These are phyloP conservation scores for Drosophila antonietae DNA, from an alignment of 2,888 invertebrate genomes.

Conservation along the genomic window DNA sequence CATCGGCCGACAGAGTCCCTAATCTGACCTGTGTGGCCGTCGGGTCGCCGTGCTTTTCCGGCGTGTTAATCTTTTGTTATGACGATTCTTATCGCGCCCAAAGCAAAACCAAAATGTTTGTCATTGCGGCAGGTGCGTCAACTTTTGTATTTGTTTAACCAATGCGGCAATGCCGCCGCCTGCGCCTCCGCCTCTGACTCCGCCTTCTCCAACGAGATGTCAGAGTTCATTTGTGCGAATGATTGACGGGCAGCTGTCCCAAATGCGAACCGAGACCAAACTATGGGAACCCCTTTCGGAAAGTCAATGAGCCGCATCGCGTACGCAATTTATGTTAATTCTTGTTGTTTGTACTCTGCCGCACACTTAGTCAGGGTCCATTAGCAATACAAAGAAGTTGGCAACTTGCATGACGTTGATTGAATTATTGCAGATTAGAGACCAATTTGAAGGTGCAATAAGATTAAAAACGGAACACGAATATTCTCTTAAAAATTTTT, in stretches of 20 bases:
- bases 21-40: conserved; percentile 32
- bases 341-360: conserved; percentile 32
- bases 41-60: conserved; percentile 40
- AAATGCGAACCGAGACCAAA: conserved; percentile 34
- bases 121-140: conserved; percentile 62
- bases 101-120: conserved; percentile 35
- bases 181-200: not conserved
- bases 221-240: conserved; percentile 65
- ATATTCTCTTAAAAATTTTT: no score
- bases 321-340: conserved; percentile 70
- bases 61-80: conserved; percentile 64
- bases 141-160: conserved; percentile 6
- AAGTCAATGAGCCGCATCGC: conserved; percentile 61
- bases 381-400: not conserved
- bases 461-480: no score
- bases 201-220: conserved; percentile 41
- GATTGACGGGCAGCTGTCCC: conserved; percentile 60
- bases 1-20: conserved; percentile 6
- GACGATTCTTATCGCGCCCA: conserved; percentile 64
- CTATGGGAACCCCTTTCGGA: conserved; percentile 51
- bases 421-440: not conserved
- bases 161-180: conserved; percentile 15
- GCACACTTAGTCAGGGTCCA: conserved; percentile 9
- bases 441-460: not conserved
- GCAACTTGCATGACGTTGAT: not conserved